Percentiles rank a stretch among this genome's conserved stretches.
phyloP scores from a whole-genome alignment of 2,888 invertebrate species.

The Campopleginae sp. region DNA sequence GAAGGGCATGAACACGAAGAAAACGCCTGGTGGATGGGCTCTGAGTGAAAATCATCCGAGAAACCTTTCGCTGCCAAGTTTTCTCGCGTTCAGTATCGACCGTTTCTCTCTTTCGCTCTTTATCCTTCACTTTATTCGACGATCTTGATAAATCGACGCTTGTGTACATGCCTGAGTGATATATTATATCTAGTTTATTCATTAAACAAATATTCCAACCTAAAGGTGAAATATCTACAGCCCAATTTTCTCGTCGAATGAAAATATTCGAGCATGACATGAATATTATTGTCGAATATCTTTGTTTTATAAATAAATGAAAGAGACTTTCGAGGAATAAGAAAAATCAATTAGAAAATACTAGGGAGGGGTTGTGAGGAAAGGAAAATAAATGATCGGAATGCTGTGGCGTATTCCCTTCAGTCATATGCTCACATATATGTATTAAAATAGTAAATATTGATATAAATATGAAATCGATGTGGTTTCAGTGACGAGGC shows the following conservation, averaged over 20 bases:
- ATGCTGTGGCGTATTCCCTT: not conserved
- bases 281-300: not conserved
- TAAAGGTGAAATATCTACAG: not conserved
- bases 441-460: not conserved
- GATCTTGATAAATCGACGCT: constrained; percentile 70
- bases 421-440: too few species aligned
- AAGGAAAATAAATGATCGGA: not conserved
- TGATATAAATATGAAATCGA: not conserved
- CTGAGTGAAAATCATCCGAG: constrained; percentile 47
- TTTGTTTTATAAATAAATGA: not conserved
- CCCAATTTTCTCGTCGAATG: not conserved
- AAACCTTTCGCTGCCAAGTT: constrained; percentile 38
- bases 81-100: constrained; percentile 35
- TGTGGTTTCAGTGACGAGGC: not conserved
- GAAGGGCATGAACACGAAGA: constrained; percentile 29
- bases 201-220: not conserved
- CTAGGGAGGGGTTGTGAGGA: not conserved
- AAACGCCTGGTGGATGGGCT: constrained; percentile 15
- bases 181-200: constrained; percentile 38
- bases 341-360: not conserved
- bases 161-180: constrained; percentile 50
- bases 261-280: not conserved
- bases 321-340: not conserved
- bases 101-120: constrained; percentile 39
- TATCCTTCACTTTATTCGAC: constrained; percentile 28